Evolutionary conservation across 2,888 invertebrate species (phyloP).

Genomic region (Drosophila mettleri): DNA sequence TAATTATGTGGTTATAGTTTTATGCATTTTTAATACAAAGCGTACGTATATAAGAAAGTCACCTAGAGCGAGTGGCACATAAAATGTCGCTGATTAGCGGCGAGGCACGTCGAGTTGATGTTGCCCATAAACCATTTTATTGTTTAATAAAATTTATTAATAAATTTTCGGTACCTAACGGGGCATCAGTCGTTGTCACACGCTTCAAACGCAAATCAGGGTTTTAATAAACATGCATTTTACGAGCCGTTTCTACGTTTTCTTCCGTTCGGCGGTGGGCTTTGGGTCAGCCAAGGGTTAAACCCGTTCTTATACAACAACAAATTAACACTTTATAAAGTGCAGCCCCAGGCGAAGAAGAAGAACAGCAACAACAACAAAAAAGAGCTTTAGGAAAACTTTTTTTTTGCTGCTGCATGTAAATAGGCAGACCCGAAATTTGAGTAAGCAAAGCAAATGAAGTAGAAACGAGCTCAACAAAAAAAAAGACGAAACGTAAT

Average conservation of each 20-base stretch:
- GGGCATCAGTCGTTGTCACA: constrained; percentile 60
- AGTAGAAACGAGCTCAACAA: constrained; percentile 62
- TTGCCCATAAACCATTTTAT: constrained; percentile 69
- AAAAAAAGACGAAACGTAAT: background rate
- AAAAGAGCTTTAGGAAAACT: constrained; percentile 41
- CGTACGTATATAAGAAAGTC: constrained; percentile 39
- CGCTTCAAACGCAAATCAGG: constrained; percentile 66
- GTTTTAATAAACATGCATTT: constrained; percentile 48
- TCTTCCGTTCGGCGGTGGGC: constrained; percentile 2
- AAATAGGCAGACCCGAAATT: constrained; percentile 76
- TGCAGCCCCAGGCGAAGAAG: constrained; percentile 64
- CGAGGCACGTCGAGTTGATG: constrained; percentile 57
- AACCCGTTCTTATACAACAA: constrained; percentile 58
- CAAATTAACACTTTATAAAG: constrained; percentile 83
- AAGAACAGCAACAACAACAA: constrained; percentile 7
- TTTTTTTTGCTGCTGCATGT: constrained; percentile 51
- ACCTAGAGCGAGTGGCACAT: constrained; percentile 56
- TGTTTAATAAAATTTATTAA: constrained; percentile 77
- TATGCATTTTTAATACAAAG: constrained; percentile 77
- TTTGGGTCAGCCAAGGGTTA: constrained; percentile 57
- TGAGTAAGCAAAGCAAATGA: constrained; percentile 80
- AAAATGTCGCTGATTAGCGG: constrained; percentile 72
- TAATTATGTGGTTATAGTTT: constrained; percentile 80
- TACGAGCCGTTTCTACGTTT: constrained; percentile 14
- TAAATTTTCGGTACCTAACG: constrained; percentile 68